These are phyloP conservation scores for Mormyrus proboscirostris DNA, from an alignment of 2,797 vertebrate genomes.

Conservation along the genomic window DNA sequence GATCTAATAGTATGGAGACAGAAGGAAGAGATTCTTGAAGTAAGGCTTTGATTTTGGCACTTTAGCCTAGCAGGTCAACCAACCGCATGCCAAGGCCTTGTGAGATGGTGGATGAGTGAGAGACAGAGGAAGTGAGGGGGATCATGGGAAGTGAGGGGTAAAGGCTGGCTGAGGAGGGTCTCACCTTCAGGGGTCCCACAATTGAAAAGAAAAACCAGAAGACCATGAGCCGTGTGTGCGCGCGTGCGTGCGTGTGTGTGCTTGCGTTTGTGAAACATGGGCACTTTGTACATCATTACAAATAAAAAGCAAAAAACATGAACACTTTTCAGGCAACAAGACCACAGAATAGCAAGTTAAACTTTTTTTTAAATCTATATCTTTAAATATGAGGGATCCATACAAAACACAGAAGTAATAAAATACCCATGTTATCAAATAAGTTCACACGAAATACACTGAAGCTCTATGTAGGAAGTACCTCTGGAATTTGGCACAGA, in stretches of 20 bases:
- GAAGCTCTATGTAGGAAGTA: conserved; percentile 89
- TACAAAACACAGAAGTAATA: conserved; percentile 86
- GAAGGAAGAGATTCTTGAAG: not conserved
- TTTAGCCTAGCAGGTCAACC: not conserved
- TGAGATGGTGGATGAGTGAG: not conserved
- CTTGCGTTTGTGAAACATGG: conserved; percentile 58
- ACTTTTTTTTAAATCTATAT: conserved; percentile 73
- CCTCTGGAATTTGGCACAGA: conserved; percentile 88
- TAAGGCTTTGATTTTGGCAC: conserved; percentile 22
- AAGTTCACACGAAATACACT: conserved; percentile 84
- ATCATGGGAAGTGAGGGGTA: not conserved
- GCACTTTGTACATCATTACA: conserved; percentile 77
- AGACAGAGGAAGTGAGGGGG: not conserved
- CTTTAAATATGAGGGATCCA: conserved; percentile 90
- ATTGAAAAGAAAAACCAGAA: conserved; percentile 64
- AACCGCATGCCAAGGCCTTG: conserved; percentile 29
- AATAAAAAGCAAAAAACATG: conserved; percentile 88
- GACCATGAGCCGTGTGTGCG: conserved; percentile 68
- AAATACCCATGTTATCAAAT: conserved; percentile 91
- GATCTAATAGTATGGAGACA: not conserved
- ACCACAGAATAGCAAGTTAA: conserved; percentile 83
- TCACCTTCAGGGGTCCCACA: conserved; percentile 84
- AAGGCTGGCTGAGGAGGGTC: conserved; percentile 56
- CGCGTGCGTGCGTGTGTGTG: conserved; percentile 27
- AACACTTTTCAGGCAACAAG: conserved; percentile 82